Evolutionary conservation across 2,888 invertebrate species (phyloP), one percentile per base, ranked within the genome.

Genomic region (Dynastes maya): DNA sequence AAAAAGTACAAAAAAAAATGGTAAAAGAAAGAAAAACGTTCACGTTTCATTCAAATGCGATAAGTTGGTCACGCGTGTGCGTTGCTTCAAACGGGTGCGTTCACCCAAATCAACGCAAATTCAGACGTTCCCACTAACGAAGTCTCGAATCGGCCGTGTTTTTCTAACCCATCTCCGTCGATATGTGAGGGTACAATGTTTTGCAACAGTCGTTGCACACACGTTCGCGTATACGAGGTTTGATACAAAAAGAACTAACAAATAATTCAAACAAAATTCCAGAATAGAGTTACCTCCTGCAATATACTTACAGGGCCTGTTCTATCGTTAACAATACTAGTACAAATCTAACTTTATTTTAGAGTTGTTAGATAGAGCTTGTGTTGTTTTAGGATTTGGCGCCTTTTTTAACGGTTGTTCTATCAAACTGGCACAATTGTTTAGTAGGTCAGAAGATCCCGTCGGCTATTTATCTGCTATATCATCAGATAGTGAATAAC

Each of bases 91-190:
- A 77, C 53, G 68, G 53, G 61, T 72, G 72, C 58, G 72, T 58
- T 72, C 72, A 72, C 45, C 70, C 72, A 53, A 78, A 78, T 78
- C 78, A 78, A 63, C 71, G 72, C 78, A 78, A 78, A 78, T 78
- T 72, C 71, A 55, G 53, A 78, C 71, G 72, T 72, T 72, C 32
- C 49, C 67, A 65, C 78, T 78, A 78, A 78, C 78, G 78, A 78
- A 72, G 78, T 2, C 72, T 16, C 64, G 63, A 37, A 64, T 53
- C 64, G 22, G 27, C 16, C 71, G 32, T 64, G 63, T 78, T 78
- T 78, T 71, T 72, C 72, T 72, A 53, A 72, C 58, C 27, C 72
- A 72, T 40, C 72, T 72, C 40, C 58, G 58, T 58, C 72, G 72
- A 72, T 67, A 32, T 55, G 55, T 11, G 45, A 45, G 45, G 45